Percentiles rank a stretch among this genome's conserved stretches.
Conservation (phyloP, 2,113 vertebrate genomes). For the Tragulus kanchil region DNA sequence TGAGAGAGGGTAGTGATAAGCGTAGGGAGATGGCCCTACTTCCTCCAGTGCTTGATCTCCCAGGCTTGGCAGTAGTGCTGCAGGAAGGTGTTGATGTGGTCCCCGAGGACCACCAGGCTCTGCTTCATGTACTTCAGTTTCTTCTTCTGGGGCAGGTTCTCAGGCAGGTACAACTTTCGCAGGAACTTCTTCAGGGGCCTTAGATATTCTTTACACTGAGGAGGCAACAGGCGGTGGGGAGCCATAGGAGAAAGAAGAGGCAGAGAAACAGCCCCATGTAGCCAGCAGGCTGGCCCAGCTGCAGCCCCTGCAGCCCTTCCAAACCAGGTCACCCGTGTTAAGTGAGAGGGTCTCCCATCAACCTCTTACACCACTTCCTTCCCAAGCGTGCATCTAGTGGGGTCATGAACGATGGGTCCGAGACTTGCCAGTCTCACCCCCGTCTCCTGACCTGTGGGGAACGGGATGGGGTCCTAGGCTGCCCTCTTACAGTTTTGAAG, state of each 20-base stretch:
- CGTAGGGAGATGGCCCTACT: conserved; percentile 67
- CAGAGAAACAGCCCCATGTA: not conserved
- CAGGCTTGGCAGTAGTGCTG: conserved; percentile 80
- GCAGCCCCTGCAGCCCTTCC: not conserved
- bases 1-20: not conserved
- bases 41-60: conserved; percentile 84
- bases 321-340: not conserved
- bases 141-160: conserved; percentile 68
- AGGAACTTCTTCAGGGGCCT: conserved; percentile 85
- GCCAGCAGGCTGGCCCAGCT: not conserved
- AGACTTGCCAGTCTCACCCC: not conserved
- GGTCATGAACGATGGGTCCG: not conserved
- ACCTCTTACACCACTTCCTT: not conserved
- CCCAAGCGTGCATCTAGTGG: not conserved
- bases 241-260: not conserved
- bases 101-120: conserved; percentile 76
- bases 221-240: not conserved
- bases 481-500: conserved; percentile 79
- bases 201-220: conserved; percentile 86
- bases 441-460: not conserved
- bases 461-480: not conserved
- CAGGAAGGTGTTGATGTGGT: conserved; percentile 82
- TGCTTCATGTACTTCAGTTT: conserved; percentile 64
- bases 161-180: conserved; percentile 76
- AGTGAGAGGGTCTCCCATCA: not conserved